phyloP scores from a whole-genome alignment of 2,113 vertebrate genomes.

The Onychostoma macrolepis region DNA sequence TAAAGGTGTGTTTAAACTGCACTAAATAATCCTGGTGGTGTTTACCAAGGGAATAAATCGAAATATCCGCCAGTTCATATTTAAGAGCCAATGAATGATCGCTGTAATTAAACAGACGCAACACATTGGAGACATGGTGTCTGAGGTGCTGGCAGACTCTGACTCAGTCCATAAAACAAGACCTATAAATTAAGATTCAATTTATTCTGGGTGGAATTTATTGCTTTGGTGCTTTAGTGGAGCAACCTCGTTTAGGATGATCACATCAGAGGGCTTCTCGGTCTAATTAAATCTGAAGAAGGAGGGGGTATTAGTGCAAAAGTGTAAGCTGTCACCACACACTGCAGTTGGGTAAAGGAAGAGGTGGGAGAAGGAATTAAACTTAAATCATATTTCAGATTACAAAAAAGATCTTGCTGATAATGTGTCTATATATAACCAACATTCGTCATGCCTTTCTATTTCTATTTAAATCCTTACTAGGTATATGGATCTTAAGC shows the following conservation, averaged over 20 bases:
- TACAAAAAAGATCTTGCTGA: neutral
- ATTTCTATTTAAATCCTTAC: neutral
- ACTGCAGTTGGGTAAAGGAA: slow-evolving; percentile 5
- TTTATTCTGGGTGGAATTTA: slow-evolving; percentile 55
- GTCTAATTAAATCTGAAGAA: slow-evolving; percentile 56
- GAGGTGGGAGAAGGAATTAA: slow-evolving; percentile 1
- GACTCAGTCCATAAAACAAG: slow-evolving; percentile 39
- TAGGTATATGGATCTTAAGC: neutral
- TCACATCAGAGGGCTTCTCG: slow-evolving; percentile 53
- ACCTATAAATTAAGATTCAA: slow-evolving; percentile 59
- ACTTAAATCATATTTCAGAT: slow-evolving; percentile 9
- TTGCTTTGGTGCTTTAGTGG: slow-evolving; percentile 51
- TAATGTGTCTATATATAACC: neutral
- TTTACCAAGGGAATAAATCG: slow-evolving; percentile 23
- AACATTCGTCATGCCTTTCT: neutral
- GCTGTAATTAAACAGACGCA: slow-evolving; percentile 24
- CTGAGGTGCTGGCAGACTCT: slow-evolving; percentile 31
- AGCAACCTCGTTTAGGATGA: slow-evolving; percentile 52
- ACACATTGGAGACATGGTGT: slow-evolving; percentile 37
- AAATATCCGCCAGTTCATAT: slow-evolving; percentile 16
- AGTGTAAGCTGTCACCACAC: slow-evolving; percentile 50
- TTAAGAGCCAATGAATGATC: slow-evolving; percentile 41
- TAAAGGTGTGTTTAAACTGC: slow-evolving; percentile 13
- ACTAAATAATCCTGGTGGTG: slow-evolving; percentile 11
- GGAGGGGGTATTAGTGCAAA: slow-evolving; percentile 50